Percentiles rank a stretch among this genome's conserved stretches.
Conservation (phyloP, 2,888 invertebrate species). For the Drosophila crucigera region DNA sequence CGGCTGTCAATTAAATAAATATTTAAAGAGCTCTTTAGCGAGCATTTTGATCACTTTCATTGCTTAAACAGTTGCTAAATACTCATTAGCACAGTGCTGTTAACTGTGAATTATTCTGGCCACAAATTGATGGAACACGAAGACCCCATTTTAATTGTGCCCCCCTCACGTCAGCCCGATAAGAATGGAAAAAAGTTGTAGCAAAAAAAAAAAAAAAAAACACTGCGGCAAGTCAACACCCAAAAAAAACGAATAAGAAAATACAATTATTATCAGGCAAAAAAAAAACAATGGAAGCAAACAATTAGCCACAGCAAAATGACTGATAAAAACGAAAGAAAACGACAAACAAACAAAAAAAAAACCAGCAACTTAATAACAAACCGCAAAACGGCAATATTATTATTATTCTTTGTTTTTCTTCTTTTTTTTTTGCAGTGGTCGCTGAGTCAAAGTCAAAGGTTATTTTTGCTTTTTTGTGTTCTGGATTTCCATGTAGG, state of each 20-base stretch:
- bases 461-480: background rate
- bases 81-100: constrained; percentile 45
- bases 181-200: constrained; percentile 10
- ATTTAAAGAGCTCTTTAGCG: constrained; percentile 22
- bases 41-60: constrained; percentile 33
- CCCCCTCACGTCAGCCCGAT: background rate
- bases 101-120: background rate
- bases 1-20: constrained; percentile 28
- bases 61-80: constrained; percentile 33
- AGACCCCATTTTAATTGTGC: constrained; percentile 6
- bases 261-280: constrained; percentile 15
- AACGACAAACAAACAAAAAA: background rate
- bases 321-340: constrained; percentile 31
- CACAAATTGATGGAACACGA: constrained; percentile 30
- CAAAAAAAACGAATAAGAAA: background rate
- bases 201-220: constrained; percentile 1
- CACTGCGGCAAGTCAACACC: constrained; percentile 18
- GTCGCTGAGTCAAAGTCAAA: background rate
- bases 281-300: constrained; percentile 12
- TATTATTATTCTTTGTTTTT: background rate
- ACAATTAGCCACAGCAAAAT: constrained; percentile 25
- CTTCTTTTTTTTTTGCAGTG: background rate
- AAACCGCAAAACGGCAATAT: constrained; percentile 3
- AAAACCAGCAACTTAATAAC: background rate
- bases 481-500: background rate